Evolutionary conservation across 92 coral and sea anemone species (phyloP).

Genomic region (Montipora capitata): DNA sequence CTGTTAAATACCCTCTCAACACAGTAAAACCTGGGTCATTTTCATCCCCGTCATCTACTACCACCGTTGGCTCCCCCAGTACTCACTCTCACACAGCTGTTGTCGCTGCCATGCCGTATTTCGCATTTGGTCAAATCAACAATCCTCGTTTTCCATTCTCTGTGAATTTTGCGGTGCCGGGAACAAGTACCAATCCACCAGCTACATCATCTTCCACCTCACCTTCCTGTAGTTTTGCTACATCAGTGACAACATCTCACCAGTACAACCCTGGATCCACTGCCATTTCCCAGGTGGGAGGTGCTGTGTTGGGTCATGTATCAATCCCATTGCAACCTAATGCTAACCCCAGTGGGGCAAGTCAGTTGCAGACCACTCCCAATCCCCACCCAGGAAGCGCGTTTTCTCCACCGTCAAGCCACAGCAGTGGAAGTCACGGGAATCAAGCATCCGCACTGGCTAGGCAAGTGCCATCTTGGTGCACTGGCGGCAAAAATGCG

Average conservation of each 20-base stretch:
- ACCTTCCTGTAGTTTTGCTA: slow-evolving; percentile 15
- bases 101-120: slow-evolving; percentile 73
- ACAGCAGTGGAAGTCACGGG: slow-evolving; percentile 16
- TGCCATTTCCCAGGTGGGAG: slow-evolving; percentile 19
- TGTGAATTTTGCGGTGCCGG: slow-evolving; percentile 45
- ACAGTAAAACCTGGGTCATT: slow-evolving; percentile 66
- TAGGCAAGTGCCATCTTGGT: slow-evolving; percentile 27
- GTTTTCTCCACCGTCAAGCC: slow-evolving; percentile 47
- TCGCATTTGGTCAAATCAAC: slow-evolving; percentile 64
- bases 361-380: slow-evolving; percentile 13
- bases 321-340: slow-evolving; percentile 32
- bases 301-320: slow-evolving; percentile 34
- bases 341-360: slow-evolving; percentile 10
- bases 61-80: slow-evolving; percentile 31
- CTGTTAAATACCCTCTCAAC: slow-evolving; percentile 72
- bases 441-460: slow-evolving; percentile 2
- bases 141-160: slow-evolving; percentile 44
- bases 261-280: slow-evolving; percentile 24
- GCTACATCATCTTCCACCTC: slow-evolving; percentile 32
- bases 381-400: slow-evolving; percentile 35
- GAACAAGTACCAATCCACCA: slow-evolving; percentile 35
- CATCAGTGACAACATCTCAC: slow-evolving; percentile 32
- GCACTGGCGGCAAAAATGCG: slow-evolving; percentile 5
- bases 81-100: slow-evolving; percentile 63
- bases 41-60: slow-evolving; percentile 31